phyloP scores from a whole-genome alignment of 64 coral and sea anemone species.

The Anthopleura sola region DNA sequence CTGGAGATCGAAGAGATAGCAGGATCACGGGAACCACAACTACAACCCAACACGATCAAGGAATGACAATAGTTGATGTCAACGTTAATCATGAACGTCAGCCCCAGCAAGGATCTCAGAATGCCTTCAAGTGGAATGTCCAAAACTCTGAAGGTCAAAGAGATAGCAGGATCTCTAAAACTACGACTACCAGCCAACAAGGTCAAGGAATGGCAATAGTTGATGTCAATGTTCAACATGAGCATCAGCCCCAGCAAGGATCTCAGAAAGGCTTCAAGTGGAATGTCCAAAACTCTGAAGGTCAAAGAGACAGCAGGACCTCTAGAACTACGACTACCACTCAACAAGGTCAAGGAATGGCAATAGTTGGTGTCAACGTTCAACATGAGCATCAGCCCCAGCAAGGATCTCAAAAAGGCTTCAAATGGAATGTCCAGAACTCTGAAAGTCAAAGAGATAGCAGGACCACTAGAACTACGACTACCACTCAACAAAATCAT shows the following conservation, averaged over 20 bases:
- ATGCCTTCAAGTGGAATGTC: background rate
- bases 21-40: background rate
- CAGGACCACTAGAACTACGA: background rate
- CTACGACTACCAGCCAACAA: background rate
- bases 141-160: background rate
- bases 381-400: background rate
- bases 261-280: slow-evolving; percentile 15
- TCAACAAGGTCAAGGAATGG: background rate
- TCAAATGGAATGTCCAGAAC: background rate
- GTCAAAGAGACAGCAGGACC: background rate
- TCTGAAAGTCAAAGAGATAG: background rate
- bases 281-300: background rate
- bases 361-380: background rate
- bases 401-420: background rate
- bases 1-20: background rate
- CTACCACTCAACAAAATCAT: background rate
- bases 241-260: background rate
- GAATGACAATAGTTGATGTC: background rate
- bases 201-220: background rate
- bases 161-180: background rate
- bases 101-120: too few species aligned
- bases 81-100: too few species aligned
- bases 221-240: background rate
- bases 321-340: background rate
- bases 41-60: background rate